Conservation (phyloP, 2,888 invertebrate species). For the Aphrophora alni region DNA sequence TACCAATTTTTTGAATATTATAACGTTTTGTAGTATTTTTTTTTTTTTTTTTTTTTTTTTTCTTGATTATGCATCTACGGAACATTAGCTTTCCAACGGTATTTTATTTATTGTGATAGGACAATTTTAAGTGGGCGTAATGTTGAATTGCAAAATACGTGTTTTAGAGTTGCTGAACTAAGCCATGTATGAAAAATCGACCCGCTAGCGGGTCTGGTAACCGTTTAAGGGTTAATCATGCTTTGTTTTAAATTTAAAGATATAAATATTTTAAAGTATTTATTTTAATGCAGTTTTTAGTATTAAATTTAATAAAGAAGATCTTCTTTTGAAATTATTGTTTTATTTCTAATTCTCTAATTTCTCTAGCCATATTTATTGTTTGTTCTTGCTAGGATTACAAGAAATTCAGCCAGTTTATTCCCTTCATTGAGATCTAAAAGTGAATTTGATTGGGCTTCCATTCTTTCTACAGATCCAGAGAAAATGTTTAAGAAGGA, state of each 20-base stretch:
- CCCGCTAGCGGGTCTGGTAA: too few relatives aligned
- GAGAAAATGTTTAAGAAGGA: conserved; percentile 66
- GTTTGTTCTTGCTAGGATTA: conserved; percentile 22
- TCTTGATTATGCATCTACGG: too few relatives aligned
- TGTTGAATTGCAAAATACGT: too few relatives aligned
- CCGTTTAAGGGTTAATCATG: not conserved
- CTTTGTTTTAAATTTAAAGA: not conserved
- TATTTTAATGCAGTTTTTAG: not conserved
- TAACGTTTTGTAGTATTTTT: too few relatives aligned
- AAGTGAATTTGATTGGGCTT: conserved; percentile 70
- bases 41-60: too few relatives aligned
- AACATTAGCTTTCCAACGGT: too few relatives aligned
- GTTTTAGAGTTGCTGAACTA: too few relatives aligned
- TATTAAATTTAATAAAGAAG: not conserved
- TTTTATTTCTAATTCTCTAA: not conserved
- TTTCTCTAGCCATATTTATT: not conserved
- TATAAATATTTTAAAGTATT: not conserved
- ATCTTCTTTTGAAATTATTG: not conserved
- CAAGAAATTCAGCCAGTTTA: conserved; percentile 23
- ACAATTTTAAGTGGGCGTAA: too few relatives aligned
- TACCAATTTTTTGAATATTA: too few relatives aligned
- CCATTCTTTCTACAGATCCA: conserved; percentile 69
- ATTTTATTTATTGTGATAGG: too few relatives aligned
- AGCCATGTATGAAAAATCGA: too few relatives aligned
- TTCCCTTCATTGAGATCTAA: conserved; percentile 33